Base-by-base conservation (phyloP, 2,113 vertebrate genomes). In the Mionectes macconnelli region DNA sequence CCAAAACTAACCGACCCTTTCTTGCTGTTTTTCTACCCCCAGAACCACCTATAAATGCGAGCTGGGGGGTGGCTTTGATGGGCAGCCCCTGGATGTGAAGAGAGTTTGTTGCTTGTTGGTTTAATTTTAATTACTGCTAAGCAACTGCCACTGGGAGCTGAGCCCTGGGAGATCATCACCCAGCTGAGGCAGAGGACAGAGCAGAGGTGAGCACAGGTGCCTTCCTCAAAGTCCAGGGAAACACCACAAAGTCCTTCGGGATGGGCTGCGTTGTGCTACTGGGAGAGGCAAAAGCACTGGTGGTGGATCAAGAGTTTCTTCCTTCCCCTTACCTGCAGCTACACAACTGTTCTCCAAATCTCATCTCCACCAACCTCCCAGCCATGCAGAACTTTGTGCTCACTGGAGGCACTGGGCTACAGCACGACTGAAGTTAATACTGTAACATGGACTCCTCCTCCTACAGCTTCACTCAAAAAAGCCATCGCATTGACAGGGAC, bases 371-470 rank as follows among this genome's bases (percentile, higher is more conserved):
- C 42, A 39, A 25, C 69, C 73, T 89, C 28, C 47, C 90, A 84
- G 89, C 69, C 69, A 44, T 49, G 90, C 66, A 59, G 35, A 70
- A 53, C 49, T 78, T 55, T 24, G 8, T 42, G 78, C 87, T 84
- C 27, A 73, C 57, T 57, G 75, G 31, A 90, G 62, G 50, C 79
- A 76, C 70, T 20, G 70, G 74, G 78, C 47, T 85, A 79, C 12
- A 73, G 52, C 37, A 79, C 16, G 49, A 75, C 74, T 76, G 49
- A 90, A 88, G n/a, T 77, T 37, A 85, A 64, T 76, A 85, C 45
- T 80, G 67, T 82, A 95, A 95, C 42, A 63, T 4, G 22, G 44
- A 91, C 84, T 91, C 35, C 69, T 93, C 56, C 69, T 93, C 64
- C 69, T 84, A 67, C 22, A 92, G 44, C 53, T 84, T 70, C 49